phyloP scores from a whole-genome alignment of 1,140 invertebrate genomes.

The Coptotermes formosanus region DNA sequence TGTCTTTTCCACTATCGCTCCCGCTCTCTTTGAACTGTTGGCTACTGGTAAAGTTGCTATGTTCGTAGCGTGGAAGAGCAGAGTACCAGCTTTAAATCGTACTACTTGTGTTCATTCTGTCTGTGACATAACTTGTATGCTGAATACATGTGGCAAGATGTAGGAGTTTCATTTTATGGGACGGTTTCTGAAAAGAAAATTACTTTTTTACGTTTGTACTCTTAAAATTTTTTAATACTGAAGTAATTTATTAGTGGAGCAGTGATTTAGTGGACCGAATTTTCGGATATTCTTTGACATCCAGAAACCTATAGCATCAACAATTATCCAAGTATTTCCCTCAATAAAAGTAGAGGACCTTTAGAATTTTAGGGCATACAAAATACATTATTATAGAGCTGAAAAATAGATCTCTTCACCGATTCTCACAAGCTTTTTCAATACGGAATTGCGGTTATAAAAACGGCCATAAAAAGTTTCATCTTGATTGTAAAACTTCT shows the following conservation, averaged over 20 bases:
- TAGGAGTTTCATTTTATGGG: too few relatives aligned
- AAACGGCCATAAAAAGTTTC: neutral
- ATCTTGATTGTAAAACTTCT: conserved; percentile 4
- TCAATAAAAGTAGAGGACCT: neutral
- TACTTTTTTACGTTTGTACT: too few relatives aligned
- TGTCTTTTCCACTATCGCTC: too few relatives aligned
- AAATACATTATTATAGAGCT: neutral
- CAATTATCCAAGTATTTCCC: neutral
- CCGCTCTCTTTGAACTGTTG: too few relatives aligned
- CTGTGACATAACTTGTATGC: too few relatives aligned
- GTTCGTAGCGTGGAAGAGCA: too few relatives aligned
- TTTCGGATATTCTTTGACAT: neutral
- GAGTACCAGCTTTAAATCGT: too few relatives aligned
- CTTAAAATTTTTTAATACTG: neutral
- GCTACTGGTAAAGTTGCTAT: too few relatives aligned
- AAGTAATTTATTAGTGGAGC: neutral
- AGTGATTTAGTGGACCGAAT: neutral
- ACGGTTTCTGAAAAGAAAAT: too few relatives aligned
- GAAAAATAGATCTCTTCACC: neutral
- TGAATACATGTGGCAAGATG: too few relatives aligned
- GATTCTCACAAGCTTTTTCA: neutral
- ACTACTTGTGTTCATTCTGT: too few relatives aligned
- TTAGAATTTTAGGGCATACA: neutral
- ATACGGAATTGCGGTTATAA: conserved; percentile 9
- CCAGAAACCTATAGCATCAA: neutral